Evolutionary conservation across 1,140 invertebrate species (phyloP), one percentile per base, ranked within the genome.

Genomic region (Diabrotica undecimpunctata): DNA sequence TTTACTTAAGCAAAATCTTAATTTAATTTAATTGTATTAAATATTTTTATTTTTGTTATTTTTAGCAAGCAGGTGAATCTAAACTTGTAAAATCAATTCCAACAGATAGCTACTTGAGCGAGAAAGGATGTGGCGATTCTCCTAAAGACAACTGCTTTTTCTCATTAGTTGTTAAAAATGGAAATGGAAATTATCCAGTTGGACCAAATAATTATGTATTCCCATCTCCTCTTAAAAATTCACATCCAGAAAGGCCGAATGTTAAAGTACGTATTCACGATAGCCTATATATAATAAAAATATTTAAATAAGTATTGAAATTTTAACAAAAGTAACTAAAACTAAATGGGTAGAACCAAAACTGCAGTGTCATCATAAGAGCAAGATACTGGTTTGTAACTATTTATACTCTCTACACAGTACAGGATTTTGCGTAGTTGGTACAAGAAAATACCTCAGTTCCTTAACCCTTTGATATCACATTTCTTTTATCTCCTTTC

Each of bases 121-220:
- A 66, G n/a, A 14, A 36, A 5, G 61, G 63, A n/a, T 72, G 71
- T 52, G 67, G 67, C 7, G 55, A 55, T 7, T 12, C 6, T 50
- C 64, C 68, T 10, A 63, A 51, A 38, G 37, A 64, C 7, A 69
- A 64, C 14, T 72, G 71, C 51, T 70, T 72, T 50, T 67, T 70
- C 51, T 58, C 68, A 50, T 69, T 69, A 11, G 11, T 67, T 5
- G 53, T 65, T 8, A 69, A 69, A 36, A 61, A 66, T 14, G 53
- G 25, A 35, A 57, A 57, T 36, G 39, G 39, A 10, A 46, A 46
- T 46, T 25, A 25, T 25, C 54, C 39, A 14, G 63, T 72, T 14
- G 65, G 61, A 7, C 68, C 68, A 5, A 65, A 72, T 54, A 72
- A 72, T 60, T 69, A 64, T 54, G 59, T 69, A 0, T 63, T 72